Conservation (phyloP, 2,797 vertebrate genomes). For the Otus scops region DNA sequence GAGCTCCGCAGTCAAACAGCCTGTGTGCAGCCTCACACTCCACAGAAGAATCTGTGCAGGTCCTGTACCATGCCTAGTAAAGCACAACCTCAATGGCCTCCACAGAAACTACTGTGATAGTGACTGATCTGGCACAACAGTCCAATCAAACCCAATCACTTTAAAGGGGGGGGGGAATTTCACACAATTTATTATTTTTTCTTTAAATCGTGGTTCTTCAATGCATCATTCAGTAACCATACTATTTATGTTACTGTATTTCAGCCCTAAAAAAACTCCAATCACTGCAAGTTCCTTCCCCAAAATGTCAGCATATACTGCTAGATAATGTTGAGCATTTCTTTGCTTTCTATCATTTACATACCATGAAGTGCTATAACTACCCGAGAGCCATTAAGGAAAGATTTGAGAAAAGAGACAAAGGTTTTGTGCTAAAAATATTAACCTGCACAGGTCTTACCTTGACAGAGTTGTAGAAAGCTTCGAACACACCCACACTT, state of each 20-base stretch:
- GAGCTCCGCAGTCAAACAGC: background rate
- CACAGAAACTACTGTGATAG: background rate
- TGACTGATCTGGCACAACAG: background rate
- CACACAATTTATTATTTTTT: background rate
- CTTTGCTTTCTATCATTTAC: background rate
- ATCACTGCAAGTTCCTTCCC: background rate
- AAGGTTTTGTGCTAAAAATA: background rate
- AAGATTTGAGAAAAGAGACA: background rate
- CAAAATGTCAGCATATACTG: background rate
- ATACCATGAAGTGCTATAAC: background rate
- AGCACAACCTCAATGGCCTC: background rate
- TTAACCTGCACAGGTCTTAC: constrained; percentile 61
- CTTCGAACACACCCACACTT: constrained; percentile 96
- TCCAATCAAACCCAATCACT: background rate
- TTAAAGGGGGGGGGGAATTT: no score
- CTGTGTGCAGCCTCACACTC: background rate
- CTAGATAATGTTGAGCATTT: background rate
- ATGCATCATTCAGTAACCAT: background rate
- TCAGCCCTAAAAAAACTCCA: background rate
- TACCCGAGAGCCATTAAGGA: background rate
- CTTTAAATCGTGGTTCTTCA: background rate
- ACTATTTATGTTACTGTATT: background rate
- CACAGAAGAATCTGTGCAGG: background rate
- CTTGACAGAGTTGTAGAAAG: constrained; percentile 98
- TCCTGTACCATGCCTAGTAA: background rate